Conservation (phyloP, 2,113 vertebrate species). For the Malurus cyaneus region DNA sequence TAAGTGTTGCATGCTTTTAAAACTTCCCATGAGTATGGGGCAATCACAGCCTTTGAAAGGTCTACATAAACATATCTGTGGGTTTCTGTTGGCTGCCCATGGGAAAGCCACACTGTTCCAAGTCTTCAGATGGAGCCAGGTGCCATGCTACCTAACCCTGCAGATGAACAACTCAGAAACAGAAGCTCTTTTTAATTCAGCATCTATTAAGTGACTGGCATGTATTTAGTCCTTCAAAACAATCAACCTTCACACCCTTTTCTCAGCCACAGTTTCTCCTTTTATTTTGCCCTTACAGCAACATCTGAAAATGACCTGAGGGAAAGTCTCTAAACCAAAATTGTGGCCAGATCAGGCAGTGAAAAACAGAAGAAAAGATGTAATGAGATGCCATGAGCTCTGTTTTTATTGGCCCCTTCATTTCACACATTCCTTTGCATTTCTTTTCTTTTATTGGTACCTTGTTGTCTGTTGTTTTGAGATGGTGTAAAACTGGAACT, state of each 20-base stretch:
- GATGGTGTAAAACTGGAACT: conserved; percentile 87
- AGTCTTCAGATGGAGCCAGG: neutral
- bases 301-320: neutral
- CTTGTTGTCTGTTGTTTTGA: conserved; percentile 90
- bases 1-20: neutral
- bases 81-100: neutral
- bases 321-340: conserved; percentile 42
- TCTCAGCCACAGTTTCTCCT: neutral
- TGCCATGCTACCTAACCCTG: neutral
- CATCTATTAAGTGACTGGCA: neutral
- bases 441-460: conserved; percentile 69
- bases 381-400: conserved; percentile 38
- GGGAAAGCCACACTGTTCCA: neutral
- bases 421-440: neutral
- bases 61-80: neutral
- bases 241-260: neutral
- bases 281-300: conserved; percentile 13
- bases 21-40: neutral
- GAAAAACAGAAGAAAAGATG: conserved; percentile 10
- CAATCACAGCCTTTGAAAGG: neutral
- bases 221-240: neutral
- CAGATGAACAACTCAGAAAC: neutral
- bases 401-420: neutral
- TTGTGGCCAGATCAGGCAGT: conserved; percentile 15
- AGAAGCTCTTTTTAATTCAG: neutral